Conservation (phyloP, 2,113 vertebrate genomes). For the Zapornia atra region DNA sequence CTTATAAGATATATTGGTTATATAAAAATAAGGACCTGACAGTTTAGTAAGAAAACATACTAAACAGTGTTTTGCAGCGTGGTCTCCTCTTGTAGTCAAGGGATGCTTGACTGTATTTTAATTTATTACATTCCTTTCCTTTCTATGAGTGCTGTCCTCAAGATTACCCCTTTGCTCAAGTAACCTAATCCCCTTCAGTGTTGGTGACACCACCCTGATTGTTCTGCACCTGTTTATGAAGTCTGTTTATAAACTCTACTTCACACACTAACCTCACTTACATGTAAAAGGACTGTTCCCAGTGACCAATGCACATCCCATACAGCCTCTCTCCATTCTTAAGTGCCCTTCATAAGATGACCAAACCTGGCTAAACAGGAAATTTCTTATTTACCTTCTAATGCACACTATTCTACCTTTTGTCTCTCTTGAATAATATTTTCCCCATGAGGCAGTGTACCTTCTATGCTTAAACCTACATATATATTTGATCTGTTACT, state of each 20-base stretch:
- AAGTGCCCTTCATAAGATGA: neutral
- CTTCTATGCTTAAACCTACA: neutral
- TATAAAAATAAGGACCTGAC: neutral
- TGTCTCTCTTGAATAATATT: neutral
- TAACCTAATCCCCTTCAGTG: neutral
- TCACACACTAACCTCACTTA: neutral
- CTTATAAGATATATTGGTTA: neutral
- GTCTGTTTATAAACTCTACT: neutral
- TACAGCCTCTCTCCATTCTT: neutral
- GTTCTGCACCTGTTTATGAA: neutral
- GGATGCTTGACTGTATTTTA: neutral
- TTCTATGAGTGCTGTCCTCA: neutral
- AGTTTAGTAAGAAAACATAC: neutral
- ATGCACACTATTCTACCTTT: neutral
- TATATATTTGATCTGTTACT: neutral
- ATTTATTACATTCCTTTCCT: neutral
- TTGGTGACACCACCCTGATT: neutral
- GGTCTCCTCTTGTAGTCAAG: neutral
- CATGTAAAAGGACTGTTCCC: rapidly evolving
- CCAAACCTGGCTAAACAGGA: neutral
- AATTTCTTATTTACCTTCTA: conserved; percentile 5
- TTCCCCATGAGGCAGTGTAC: neutral
- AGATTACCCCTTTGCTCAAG: neutral
- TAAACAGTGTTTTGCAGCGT: neutral
- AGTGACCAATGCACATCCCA: neutral